These are phyloP conservation scores for Lacerta bilineata DNA, from an alignment of 2,797 vertebrate species.

Conservation along the genomic window DNA sequence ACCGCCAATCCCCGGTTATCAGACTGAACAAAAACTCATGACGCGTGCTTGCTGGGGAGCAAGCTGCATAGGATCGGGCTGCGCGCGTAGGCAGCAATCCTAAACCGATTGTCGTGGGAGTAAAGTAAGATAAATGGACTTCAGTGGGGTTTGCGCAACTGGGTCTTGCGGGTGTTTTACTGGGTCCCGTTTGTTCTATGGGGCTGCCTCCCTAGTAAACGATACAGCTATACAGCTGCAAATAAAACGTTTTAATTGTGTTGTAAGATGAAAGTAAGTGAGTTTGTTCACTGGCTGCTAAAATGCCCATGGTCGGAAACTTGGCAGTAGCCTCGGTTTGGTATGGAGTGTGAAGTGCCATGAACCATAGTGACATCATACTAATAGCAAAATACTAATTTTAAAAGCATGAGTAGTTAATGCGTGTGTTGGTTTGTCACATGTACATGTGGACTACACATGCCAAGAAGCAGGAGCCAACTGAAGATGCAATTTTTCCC, in stretches of 20 bases:
- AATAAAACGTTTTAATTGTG: too few relatives aligned
- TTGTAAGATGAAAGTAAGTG: too few relatives aligned
- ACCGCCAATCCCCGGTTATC: neutral
- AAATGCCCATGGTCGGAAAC: too few relatives aligned
- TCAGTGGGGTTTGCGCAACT: neutral
- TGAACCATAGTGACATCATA: neutral
- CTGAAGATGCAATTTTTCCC: neutral
- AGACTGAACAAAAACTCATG: neutral
- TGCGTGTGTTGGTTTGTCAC: neutral
- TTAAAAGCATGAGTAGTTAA: neutral
- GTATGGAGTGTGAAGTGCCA: neutral
- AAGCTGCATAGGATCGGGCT: neutral
- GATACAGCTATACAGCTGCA: too few relatives aligned
- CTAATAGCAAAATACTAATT: neutral
- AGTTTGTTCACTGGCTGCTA: too few relatives aligned
- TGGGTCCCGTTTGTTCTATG: too few relatives aligned
- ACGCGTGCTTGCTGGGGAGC: neutral
- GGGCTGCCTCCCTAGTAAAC: neutral
- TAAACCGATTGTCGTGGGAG: neutral
- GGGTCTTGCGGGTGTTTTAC: too few relatives aligned
- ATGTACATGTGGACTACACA: neutral
- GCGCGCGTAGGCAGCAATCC: neutral
- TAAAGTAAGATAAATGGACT: neutral
- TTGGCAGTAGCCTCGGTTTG: too few relatives aligned
- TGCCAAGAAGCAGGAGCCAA: neutral